phyloP scores from a whole-genome alignment of 92 coral and sea anemone species.

The Zoanthus sociatus region DNA sequence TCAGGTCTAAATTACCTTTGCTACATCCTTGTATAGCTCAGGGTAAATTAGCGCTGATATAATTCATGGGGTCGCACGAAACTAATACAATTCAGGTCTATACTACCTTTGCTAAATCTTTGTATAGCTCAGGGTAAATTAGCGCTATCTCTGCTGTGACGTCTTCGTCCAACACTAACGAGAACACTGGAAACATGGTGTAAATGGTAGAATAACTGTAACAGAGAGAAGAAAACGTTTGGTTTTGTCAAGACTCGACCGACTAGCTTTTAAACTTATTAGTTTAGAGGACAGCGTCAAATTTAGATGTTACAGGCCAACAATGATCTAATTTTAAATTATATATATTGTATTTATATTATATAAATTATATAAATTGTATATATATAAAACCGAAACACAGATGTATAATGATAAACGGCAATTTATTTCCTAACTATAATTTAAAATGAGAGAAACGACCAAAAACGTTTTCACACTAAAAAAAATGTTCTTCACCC shows the following conservation, averaged over 20 bases:
- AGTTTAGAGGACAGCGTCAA: too few relatives aligned
- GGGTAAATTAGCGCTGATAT: conserved; percentile 82
- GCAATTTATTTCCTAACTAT: too few relatives aligned
- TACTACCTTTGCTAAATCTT: conserved; percentile 92
- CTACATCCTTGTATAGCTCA: conserved; percentile 93
- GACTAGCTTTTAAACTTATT: too few relatives aligned
- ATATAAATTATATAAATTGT: too few relatives aligned
- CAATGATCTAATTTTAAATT: too few relatives aligned
- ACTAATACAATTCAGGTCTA: neutral
- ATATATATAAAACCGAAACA: too few relatives aligned
- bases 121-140: conserved; percentile 93
- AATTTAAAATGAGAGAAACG: too few relatives aligned
- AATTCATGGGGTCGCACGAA: conserved; percentile 52
- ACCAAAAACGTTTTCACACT: too few relatives aligned
- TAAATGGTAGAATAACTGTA: conserved; percentile 90
- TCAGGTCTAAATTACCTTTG: conserved; percentile 70
- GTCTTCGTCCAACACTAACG: conserved; percentile 96
- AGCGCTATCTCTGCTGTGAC: conserved; percentile 96
- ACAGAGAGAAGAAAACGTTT: neutral
- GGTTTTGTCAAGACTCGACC: neutral
- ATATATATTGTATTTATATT: too few relatives aligned
- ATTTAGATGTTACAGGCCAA: too few relatives aligned
- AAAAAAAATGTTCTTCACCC: too few relatives aligned
- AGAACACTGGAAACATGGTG: conserved; percentile 98
- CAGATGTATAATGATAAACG: too few relatives aligned